These are phyloP conservation scores for Teleiodes luculella DNA, from an alignment of 2,888 invertebrate species.

Conservation along the genomic window DNA sequence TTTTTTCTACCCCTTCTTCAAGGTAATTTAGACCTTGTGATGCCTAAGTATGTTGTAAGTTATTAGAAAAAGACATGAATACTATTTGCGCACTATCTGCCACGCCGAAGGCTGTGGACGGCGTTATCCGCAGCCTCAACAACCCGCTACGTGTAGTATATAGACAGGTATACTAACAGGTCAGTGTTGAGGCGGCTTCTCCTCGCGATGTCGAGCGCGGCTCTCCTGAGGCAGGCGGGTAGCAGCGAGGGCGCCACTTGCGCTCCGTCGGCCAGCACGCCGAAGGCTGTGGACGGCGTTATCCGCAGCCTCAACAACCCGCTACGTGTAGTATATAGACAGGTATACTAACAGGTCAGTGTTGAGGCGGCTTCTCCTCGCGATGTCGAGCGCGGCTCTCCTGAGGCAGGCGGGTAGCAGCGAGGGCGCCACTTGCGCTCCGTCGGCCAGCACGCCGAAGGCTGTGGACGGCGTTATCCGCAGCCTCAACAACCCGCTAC, in stretches of 20 bases:
- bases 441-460: conserved; percentile 33
- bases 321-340: too few species aligned
- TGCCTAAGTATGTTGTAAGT: too few species aligned
- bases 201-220: conserved; percentile 77
- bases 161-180: background rate
- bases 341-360: conserved; percentile 34
- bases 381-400: conserved; percentile 84
- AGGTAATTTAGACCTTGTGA: too few species aligned
- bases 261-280: conserved; percentile 35
- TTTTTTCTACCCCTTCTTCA: too few species aligned
- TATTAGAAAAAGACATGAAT: too few species aligned
- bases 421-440: conserved; percentile 79
- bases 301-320: too few species aligned
- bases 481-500: too few species aligned
- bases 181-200: conserved; percentile 34
- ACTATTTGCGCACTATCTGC: background rate
- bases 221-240: conserved; percentile 79
- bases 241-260: conserved; percentile 44
- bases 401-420: conserved; percentile 55
- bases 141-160: too few species aligned
- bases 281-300: background rate
- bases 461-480: conserved; percentile 56
- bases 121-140: background rate
- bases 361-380: conserved; percentile 34
- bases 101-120: background rate